A percentile compares a stretch with the other conserved stretches of the same genome.
Evolutionary conservation across 2,888 invertebrate genomes (phyloP).

Genomic region (Macrophya annulata): DNA sequence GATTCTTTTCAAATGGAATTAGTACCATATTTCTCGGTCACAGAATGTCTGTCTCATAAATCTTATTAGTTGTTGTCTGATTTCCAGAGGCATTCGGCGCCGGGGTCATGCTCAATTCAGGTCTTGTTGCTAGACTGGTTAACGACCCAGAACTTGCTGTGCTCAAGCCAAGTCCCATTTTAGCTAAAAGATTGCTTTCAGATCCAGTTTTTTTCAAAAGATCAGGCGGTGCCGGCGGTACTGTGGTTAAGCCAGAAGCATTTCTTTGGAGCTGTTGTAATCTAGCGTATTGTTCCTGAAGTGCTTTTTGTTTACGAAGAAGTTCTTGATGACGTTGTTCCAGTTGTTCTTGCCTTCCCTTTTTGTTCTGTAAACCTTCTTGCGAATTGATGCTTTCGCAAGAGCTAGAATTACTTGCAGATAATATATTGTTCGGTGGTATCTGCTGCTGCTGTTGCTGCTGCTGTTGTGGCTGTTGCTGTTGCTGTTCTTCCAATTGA

Average conservation of each 20-base stretch:
- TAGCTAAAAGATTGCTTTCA: slow-evolving; percentile 92
- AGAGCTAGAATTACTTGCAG: slow-evolving; percentile 86
- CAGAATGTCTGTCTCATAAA: slow-evolving; percentile 97
- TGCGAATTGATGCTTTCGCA: slow-evolving; percentile 90
- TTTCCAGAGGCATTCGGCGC: slow-evolving; percentile 64
- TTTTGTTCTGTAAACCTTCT: slow-evolving; percentile 83
- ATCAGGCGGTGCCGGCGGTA: slow-evolving; percentile 84
- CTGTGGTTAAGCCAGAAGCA: slow-evolving; percentile 83
- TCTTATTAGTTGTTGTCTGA: slow-evolving; percentile 87
- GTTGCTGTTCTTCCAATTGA: slow-evolving; percentile 54
- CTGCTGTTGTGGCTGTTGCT: slow-evolving; percentile 49
- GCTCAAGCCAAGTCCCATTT: slow-evolving; percentile 88
- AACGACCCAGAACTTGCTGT: slow-evolving; percentile 83
- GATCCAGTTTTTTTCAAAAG: slow-evolving; percentile 92
- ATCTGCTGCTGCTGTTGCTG: slow-evolving; percentile 47
- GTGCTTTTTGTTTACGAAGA: slow-evolving; percentile 91
- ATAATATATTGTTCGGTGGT: slow-evolving; percentile 76
- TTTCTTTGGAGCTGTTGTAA: slow-evolving; percentile 93
- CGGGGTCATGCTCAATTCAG: slow-evolving; percentile 58
- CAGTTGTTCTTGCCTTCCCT: slow-evolving; percentile 87
- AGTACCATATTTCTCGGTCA: slow-evolving; percentile 82
- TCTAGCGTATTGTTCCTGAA: slow-evolving; percentile 95
- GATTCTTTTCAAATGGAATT: slow-evolving; percentile 11
- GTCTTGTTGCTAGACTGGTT: slow-evolving; percentile 80
- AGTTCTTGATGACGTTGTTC: slow-evolving; percentile 95